Evolutionary conservation across 2,113 vertebrate genomes (phyloP).

Genomic region (Myrmecobius fasciatus): DNA sequence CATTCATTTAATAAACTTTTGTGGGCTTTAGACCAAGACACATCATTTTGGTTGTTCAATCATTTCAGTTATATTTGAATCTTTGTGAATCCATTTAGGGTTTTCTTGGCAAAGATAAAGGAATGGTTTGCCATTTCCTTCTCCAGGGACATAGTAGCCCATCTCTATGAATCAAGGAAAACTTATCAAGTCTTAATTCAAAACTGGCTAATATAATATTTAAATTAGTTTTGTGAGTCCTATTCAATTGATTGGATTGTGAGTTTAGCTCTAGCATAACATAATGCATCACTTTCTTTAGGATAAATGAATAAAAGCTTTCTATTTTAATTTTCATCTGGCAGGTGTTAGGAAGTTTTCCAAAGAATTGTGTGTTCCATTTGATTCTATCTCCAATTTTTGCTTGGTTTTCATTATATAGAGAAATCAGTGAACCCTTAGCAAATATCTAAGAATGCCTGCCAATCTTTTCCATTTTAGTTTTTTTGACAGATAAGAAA

Average conservation of each 20-base stretch:
- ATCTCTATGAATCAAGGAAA: not conserved
- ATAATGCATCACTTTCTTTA: not conserved
- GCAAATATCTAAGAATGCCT: conserved; percentile 1
- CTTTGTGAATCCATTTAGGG: too few species aligned
- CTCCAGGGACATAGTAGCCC: not conserved
- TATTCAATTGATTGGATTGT: not conserved
- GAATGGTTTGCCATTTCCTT: too few species aligned
- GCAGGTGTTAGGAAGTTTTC: not conserved
- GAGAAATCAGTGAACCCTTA: not conserved
- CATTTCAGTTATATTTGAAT: too few species aligned
- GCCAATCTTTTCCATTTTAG: not conserved
- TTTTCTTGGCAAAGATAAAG: too few species aligned
- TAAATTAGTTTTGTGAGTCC: not conserved
- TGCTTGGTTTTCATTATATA: not conserved
- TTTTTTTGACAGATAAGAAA: conserved; percentile 12
- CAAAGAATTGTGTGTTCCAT: not conserved
- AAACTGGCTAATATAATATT: not conserved
- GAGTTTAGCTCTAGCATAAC: not conserved
- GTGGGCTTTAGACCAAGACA: not conserved
- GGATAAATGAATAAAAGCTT: not conserved
- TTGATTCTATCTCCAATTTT: not conserved
- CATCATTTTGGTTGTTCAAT: not conserved
- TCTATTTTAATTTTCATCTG: not conserved
- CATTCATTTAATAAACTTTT: not conserved
- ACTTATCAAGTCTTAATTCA: not conserved